These are phyloP conservation scores for Aplocera efformata DNA, from an alignment of 2,888 invertebrate species.

Conservation along the genomic window DNA sequence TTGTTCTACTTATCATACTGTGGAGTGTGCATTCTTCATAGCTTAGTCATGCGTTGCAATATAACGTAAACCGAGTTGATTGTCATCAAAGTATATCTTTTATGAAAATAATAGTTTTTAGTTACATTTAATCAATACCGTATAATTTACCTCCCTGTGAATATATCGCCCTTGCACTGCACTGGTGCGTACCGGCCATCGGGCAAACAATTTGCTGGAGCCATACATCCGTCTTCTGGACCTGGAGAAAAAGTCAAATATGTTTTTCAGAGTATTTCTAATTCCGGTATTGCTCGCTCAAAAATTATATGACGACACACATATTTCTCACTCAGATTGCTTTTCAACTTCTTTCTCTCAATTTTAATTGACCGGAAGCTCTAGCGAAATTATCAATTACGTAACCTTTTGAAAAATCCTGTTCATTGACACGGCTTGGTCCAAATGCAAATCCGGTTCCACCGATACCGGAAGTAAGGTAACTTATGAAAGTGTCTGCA, in stretches of 20 bases:
- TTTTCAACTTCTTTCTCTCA: background rate
- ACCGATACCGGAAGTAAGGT: conserved; percentile 14
- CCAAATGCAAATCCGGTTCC: conserved; percentile 17
- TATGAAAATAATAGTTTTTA: too few species aligned
- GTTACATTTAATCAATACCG: too few species aligned
- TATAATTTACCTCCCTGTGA: conserved; percentile 76
- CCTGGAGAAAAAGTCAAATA: conserved; percentile 14
- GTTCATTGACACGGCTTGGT: conserved; percentile 11
- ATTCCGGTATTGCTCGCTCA: too few species aligned
- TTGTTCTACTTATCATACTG: too few species aligned
- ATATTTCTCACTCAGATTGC: too few species aligned
- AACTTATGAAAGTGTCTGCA: conserved; percentile 12
- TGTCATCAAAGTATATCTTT: too few species aligned
- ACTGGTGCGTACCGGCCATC: conserved; percentile 82
- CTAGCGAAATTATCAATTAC: conserved; percentile 7
- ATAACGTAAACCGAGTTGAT: too few species aligned
- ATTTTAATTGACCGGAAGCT: conserved; percentile 3
- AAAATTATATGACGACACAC: too few species aligned
- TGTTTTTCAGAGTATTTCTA: too few species aligned
- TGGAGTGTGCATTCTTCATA: too few species aligned
- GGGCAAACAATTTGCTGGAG: conserved; percentile 68
- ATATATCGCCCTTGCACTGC: conserved; percentile 84
- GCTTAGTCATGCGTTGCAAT: too few species aligned
- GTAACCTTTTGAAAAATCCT: conserved; percentile 11
- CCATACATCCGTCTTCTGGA: conserved; percentile 36